Percentiles rank a stretch among this genome's conserved stretches.
These are phyloP conservation scores for Caenorhabditis imperialis DNA, from an alignment of 2,888 invertebrate genomes.

Conservation along the genomic window DNA sequence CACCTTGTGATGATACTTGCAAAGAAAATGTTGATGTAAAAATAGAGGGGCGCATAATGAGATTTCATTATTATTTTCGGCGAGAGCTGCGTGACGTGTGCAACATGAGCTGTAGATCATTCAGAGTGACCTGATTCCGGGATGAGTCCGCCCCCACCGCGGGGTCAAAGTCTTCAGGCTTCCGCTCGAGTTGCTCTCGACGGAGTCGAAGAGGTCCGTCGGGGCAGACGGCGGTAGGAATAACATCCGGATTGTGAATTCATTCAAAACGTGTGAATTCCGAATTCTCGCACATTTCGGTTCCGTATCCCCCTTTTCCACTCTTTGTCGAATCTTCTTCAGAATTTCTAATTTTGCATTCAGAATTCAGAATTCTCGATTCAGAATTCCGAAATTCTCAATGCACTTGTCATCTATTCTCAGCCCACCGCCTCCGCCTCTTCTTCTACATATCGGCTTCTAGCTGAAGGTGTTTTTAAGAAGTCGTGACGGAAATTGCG, in stretches of 20 bases:
- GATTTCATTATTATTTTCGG: slow-evolving; percentile 1
- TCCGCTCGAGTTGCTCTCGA: slow-evolving; percentile 31
- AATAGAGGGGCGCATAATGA: slow-evolving; percentile 29
- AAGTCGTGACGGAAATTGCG: slow-evolving; percentile 15
- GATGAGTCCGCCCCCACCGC: too few species aligned
- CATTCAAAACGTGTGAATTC: slow-evolving; percentile 2
- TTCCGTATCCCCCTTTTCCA: slow-evolving; percentile 5
- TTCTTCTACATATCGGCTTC: too few species aligned
- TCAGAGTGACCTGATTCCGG: too few species aligned
- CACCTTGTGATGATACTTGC: too few species aligned
- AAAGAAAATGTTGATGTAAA: slow-evolving; percentile 7
- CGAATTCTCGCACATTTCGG: background rate
- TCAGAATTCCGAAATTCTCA: too few species aligned
- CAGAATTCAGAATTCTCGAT: too few species aligned
- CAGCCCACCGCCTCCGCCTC: background rate
- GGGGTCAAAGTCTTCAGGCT: slow-evolving; percentile 2
- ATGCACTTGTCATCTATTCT: background rate
- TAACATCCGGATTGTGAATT: slow-evolving; percentile 36
- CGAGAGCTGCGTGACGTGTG: too few species aligned
- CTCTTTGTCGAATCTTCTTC: slow-evolving; percentile 5
- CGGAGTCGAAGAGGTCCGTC: slow-evolving; percentile 31
- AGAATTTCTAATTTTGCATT: too few species aligned
- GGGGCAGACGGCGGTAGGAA: slow-evolving; percentile 18
- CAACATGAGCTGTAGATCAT: too few species aligned
- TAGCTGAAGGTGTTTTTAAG: too few species aligned